Conservation (phyloP, 2,888 invertebrate genomes). For the Phyllotreta striolata region DNA sequence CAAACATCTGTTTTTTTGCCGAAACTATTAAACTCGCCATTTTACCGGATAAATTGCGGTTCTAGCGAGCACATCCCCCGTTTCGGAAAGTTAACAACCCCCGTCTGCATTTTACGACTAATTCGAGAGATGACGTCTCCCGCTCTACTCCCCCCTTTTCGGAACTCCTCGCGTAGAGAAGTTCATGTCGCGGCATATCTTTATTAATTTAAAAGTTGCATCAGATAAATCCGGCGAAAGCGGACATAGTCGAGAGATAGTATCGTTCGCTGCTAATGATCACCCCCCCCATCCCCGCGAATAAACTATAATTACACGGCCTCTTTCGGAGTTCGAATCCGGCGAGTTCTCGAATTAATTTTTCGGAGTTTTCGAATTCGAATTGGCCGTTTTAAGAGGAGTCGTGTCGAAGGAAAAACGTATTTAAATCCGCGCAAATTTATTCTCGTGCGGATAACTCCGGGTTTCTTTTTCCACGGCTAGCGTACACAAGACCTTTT, state of each 20-base stretch:
- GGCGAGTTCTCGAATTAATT: too few relatives aligned
- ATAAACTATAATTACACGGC: too few relatives aligned
- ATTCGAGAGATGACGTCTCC: slow-evolving; percentile 34
- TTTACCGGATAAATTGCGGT: background rate
- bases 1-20: too few relatives aligned
- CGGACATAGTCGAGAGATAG: slow-evolving; percentile 29
- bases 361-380: too few relatives aligned
- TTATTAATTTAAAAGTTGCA: slow-evolving; percentile 39
- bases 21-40: background rate
- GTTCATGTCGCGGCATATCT: slow-evolving; percentile 40
- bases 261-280: too few relatives aligned
- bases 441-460: background rate
- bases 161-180: slow-evolving; percentile 35
- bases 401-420: background rate
- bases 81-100: slow-evolving; percentile 8
- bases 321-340: too few relatives aligned
- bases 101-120: slow-evolving; percentile 27
- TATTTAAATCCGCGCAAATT: background rate
- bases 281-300: too few relatives aligned
- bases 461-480: background rate
- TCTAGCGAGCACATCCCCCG: background rate
- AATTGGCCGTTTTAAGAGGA: too few relatives aligned
- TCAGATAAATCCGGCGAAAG: slow-evolving; percentile 36
- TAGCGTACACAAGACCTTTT: background rate
- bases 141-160: too few relatives aligned